Evolutionary conservation across 2,888 invertebrate species (phyloP).

Genomic region (Quadroppia sp.): DNA sequence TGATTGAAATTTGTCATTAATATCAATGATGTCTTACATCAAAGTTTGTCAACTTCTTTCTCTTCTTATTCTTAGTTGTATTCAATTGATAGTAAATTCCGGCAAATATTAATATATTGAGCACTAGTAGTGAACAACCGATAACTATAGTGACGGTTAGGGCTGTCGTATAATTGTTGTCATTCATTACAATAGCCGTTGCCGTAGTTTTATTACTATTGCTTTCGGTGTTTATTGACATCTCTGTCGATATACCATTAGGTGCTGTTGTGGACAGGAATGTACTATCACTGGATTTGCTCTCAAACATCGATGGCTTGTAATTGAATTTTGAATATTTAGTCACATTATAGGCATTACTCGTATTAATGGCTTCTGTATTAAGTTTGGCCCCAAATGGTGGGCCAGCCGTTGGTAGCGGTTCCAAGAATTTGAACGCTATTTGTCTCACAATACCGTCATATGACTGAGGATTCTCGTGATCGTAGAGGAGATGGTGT

Average conservation of each 20-base stretch:
- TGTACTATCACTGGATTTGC: neutral
- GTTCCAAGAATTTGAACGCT: constrained; percentile 41
- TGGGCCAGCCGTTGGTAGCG: constrained; percentile 24
- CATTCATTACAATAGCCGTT: constrained; percentile 39
- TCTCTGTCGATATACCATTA: neutral
- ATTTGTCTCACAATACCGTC: constrained; percentile 69
- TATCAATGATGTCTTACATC: constrained; percentile 35
- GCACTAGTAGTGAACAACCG: constrained; percentile 43
- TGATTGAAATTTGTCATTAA: too few relatives aligned
- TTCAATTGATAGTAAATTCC: constrained; percentile 45
- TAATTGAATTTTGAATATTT: constrained; percentile 10
- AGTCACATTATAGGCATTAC: neutral
- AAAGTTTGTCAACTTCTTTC: constrained; percentile 39
- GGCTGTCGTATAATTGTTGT: constrained; percentile 74
- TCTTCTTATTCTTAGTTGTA: constrained; percentile 39
- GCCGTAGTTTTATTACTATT: neutral
- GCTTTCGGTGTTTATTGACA: neutral
- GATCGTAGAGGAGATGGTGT: constrained; percentile 76
- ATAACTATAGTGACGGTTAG: constrained; percentile 84
- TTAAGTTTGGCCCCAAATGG: neutral
- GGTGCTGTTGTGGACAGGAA: neutral
- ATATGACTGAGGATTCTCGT: constrained; percentile 79
- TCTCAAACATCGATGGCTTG: neutral
- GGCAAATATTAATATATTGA: constrained; percentile 45
- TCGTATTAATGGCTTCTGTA: neutral